Evolutionary conservation across 2,888 invertebrate species (phyloP).

Genomic region (Bedellia somnulentella): DNA sequence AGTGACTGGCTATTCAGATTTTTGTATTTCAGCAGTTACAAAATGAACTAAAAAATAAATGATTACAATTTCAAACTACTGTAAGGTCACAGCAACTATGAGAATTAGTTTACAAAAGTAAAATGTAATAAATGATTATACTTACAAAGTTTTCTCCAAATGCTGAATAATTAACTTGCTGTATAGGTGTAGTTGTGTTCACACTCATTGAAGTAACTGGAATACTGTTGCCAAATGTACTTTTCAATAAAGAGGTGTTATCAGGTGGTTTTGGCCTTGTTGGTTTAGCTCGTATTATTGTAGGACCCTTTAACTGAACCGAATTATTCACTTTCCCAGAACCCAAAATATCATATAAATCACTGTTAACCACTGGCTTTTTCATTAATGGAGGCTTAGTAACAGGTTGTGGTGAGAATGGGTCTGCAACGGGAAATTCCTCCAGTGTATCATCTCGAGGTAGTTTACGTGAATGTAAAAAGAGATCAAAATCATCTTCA

Average conservation of each 20-base stretch:
- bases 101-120: too few species aligned
- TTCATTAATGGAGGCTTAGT: constrained; percentile 37
- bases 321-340: constrained; percentile 47
- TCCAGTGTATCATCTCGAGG: constrained; percentile 45
- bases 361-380: constrained; percentile 61
- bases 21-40: too few species aligned
- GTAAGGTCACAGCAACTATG: too few species aligned
- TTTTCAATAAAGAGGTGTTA: constrained; percentile 39
- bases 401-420: constrained; percentile 51
- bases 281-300: constrained; percentile 73
- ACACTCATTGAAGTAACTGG: constrained; percentile 35
- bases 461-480: constrained; percentile 49
- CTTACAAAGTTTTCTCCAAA: constrained; percentile 42
- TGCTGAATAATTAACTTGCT: constrained; percentile 38
- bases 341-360: constrained; percentile 65
- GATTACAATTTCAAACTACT: too few species aligned
- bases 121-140: too few species aligned
- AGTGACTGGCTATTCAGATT: too few species aligned
- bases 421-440: constrained; percentile 57
- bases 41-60: too few species aligned
- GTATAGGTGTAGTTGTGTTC: constrained; percentile 43
- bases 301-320: constrained; percentile 63
- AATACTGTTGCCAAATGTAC: constrained; percentile 29
- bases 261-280: constrained; percentile 59
- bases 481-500: constrained; percentile 80